These are phyloP conservation scores for Pseudomugil tenellus DNA, from an alignment of 2,797 vertebrate genomes.

Conservation along the genomic window DNA sequence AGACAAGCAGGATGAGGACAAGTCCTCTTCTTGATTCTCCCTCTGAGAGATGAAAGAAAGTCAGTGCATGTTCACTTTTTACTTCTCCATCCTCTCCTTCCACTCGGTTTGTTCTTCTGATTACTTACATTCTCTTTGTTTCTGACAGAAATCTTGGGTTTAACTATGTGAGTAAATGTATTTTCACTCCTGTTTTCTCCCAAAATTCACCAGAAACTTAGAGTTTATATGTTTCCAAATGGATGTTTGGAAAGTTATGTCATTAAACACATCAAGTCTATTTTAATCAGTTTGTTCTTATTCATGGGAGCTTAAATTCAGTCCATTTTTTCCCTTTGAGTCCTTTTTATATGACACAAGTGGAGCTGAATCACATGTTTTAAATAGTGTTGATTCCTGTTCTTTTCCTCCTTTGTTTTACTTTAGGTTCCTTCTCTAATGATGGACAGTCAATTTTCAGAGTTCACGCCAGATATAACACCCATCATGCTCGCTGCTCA, in stretches of 20 bases:
- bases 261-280: not conserved
- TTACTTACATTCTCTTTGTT: too few relatives aligned
- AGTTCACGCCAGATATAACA: constrained; percentile 97
- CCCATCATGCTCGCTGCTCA: constrained; percentile 98
- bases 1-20: constrained; percentile 3
- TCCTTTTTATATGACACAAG: not conserved
- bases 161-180: not conserved
- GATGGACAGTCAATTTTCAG: constrained; percentile 98
- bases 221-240: constrained; percentile 9
- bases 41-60: constrained; percentile 49
- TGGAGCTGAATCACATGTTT: constrained; percentile 6
- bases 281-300: constrained; percentile 37
- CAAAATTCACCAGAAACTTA: constrained; percentile 6
- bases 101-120: too few relatives aligned
- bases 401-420: constrained; percentile 23
- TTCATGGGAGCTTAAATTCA: not conserved
- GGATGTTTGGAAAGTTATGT: constrained; percentile 9
- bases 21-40: constrained; percentile 33
- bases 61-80: constrained; percentile 16
- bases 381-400: not conserved
- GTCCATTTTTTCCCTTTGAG: not conserved
- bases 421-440: constrained; percentile 92
- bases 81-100: constrained; percentile 22
- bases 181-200: not conserved
- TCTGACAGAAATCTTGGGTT: too few relatives aligned